Conservation (phyloP, 2,113 vertebrate species). For the Melierax canorus region DNA sequence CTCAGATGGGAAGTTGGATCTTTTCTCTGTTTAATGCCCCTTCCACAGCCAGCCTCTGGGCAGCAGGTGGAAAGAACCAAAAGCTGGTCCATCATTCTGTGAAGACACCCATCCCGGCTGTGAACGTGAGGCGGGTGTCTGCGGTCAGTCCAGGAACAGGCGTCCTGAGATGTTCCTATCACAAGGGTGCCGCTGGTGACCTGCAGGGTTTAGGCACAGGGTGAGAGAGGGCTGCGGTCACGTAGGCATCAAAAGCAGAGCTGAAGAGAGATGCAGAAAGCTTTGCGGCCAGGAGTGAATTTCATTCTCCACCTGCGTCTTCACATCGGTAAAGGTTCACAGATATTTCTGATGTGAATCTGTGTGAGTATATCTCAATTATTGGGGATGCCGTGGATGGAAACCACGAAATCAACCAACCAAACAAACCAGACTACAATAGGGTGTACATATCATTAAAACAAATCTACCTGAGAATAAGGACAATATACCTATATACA, state of each 20-base stretch:
- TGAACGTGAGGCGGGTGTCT: rapidly evolving
- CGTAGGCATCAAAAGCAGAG: neutral
- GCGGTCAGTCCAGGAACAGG: neutral
- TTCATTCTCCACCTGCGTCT: neutral
- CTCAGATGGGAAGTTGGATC: neutral
- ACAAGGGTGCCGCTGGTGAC: neutral
- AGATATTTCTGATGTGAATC: neutral
- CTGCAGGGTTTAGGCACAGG: neutral
- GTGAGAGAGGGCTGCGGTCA: neutral
- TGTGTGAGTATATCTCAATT: neutral
- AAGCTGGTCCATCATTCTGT: neutral
- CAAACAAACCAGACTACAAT: neutral
- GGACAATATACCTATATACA: neutral
- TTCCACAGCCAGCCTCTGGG: neutral
- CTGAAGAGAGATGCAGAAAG: neutral
- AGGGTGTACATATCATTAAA: neutral
- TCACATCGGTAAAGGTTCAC: neutral
- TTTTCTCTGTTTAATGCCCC: neutral
- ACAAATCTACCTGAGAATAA: neutral
- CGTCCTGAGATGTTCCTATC: neutral
- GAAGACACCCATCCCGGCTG: neutral
- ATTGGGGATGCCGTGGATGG: too few species aligned
- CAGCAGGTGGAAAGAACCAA: neutral
- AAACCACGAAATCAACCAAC: neutral
- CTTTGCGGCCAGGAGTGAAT: neutral